Base-by-base conservation (phyloP, 2,888 invertebrate species). In the Conchocele bisecta region DNA sequence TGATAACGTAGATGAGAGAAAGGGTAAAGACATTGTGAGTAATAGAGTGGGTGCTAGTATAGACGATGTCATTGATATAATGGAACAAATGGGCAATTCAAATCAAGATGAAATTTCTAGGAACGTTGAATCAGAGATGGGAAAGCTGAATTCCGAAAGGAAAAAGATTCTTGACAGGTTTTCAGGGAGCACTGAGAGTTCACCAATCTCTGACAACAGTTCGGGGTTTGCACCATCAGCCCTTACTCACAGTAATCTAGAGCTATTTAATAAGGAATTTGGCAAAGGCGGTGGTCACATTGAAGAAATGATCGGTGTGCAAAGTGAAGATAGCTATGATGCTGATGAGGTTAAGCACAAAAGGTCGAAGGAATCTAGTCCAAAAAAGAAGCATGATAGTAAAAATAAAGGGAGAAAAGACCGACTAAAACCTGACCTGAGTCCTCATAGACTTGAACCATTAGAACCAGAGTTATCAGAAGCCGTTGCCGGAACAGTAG, bases 401-500 rank as follows among this genome's bases (percentile, higher is more conserved):
- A 35, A 70, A 53, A 31, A 66, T 50, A 41, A 51, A 69, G 9
- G 80, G 61, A 33, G 54, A 79, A n/a, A 82, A 77, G 60, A 74
- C 81, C 5, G 59, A 74, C n/a, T 71, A 76, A 46, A 75, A 65
- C 24, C 44, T 35, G 33, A 24, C 53, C 41, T 74, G 1, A 73
- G 73, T 72, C 71, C 76, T 11, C 71, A 64, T n/a, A 69, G 73
- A 46, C 44, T 63, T 29, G 59, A 57, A 26, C 48, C 76, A 9
- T 59, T 69, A 1, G 63, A 67, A 42, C 77, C 83, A 24, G 80
- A 79, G 39, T 58, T 82, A 9, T 84, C 83, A 0, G 50, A 75
- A 28, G 83, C 78, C n/a, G 68, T 78, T 2, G 83, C 82, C 33
- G 68, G 73, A 5, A 68, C 68, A 15, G 63, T 82, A 35, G 73